These are phyloP conservation scores for Podilymbus podiceps DNA, from an alignment of 2,113 vertebrate species.

Conservation along the genomic window DNA sequence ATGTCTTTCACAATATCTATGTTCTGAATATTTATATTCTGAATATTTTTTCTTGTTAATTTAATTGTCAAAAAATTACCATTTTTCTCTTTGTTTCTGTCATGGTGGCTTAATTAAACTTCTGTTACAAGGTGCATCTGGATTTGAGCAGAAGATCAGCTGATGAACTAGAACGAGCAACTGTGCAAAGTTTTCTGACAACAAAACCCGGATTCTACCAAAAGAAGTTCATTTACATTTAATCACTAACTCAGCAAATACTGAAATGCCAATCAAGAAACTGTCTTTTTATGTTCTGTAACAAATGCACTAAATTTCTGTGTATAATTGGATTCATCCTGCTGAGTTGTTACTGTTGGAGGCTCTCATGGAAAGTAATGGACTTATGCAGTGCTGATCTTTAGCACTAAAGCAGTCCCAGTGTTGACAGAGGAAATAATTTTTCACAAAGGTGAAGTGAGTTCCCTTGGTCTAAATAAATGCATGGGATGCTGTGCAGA, in stretches of 20 bases:
- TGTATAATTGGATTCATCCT: neutral
- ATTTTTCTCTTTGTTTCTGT: neutral
- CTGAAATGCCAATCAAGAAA: neutral
- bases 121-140: neutral
- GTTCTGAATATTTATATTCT: neutral
- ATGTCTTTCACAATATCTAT: neutral
- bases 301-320: neutral
- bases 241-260: neutral
- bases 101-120: neutral
- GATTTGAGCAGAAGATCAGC: neutral
- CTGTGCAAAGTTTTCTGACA: neutral
- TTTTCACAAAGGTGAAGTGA: neutral
- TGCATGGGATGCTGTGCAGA: neutral
- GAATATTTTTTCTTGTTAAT: neutral
- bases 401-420: neutral
- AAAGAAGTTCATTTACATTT: neutral
- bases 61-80: neutral
- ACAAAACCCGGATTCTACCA: neutral
- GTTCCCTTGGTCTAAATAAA: neutral
- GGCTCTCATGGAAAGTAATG: neutral
- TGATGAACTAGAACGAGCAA: neutral
- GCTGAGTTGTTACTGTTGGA: neutral
- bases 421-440: neutral
- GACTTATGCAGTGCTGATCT: neutral
- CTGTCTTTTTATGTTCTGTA: neutral